Percentiles rank a stretch among this genome's conserved stretches.
phyloP scores from a whole-genome alignment of 2,113 vertebrate genomes.

The Myiozetetes cayanensis region DNA sequence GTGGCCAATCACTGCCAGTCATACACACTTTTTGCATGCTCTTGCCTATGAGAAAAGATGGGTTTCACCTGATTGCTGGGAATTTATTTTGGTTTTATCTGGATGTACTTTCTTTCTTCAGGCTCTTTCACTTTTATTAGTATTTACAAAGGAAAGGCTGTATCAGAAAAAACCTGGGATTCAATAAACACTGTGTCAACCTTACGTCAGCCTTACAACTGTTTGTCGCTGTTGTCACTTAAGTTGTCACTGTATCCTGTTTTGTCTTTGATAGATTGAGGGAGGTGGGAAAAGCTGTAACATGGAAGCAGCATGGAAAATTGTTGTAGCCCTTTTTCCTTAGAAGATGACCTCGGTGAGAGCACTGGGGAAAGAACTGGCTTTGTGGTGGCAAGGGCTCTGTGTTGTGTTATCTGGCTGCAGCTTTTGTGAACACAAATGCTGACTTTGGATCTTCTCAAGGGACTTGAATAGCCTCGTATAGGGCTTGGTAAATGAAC shows the following conservation, averaged over 20 bases:
- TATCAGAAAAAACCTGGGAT: neutral
- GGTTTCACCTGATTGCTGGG: neutral
- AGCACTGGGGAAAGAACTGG: neutral
- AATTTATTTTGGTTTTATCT: neutral
- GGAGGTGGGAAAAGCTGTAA: slow-evolving; percentile 8
- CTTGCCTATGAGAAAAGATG: neutral
- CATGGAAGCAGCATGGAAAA: neutral
- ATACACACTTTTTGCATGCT: fast-evolving
- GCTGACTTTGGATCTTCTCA: slow-evolving; percentile 23
- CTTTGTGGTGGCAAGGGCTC: neutral
- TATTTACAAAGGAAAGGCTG: neutral
- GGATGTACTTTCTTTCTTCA: neutral
- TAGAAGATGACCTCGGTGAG: neutral
- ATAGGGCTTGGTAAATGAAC: slow-evolving; percentile 59
- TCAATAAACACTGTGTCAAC: neutral
- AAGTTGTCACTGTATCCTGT: fast-evolving
- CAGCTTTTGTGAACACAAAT: slow-evolving; percentile 21
- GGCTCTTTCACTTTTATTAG: neutral
- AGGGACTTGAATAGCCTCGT: neutral
- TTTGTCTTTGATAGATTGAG: neutral
- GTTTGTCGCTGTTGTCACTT: neutral
- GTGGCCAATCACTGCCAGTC: neutral
- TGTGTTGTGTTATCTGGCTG: neutral
- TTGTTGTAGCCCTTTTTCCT: neutral
- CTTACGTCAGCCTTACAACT: neutral